Base-by-base conservation (phyloP, 2,888 invertebrate genomes). In the Slavum lentiscoides region DNA sequence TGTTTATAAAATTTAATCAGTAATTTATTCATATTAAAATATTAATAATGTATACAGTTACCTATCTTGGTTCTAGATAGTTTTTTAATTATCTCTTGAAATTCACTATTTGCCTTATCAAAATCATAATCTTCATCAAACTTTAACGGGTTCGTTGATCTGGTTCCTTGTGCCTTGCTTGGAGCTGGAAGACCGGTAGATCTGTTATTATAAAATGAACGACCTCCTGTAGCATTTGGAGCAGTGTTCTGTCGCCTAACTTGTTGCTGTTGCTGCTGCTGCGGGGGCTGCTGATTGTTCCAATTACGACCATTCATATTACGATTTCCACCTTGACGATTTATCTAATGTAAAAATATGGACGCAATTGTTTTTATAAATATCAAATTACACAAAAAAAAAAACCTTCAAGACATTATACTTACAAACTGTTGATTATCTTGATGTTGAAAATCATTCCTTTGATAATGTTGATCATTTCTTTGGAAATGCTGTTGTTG, bases 81-180 rank as follows among this genome's bases (percentile, higher is more conserved):
- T 86, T 97, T 93, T 85, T 87, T 88, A 86, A 90, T 92, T 82
- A 98, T 89, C 87, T 97, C 96, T 85, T 97, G 95, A 87, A 98
- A 98, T 88, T 98, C 93, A 62, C 95, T 96, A 87, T 99, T 98
- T 82, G 98, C 97, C 87, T 96, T 95, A 88, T 99, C 98, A 87
- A 99, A 99, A 88, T 99, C 99, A 86, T 96, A 99, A 86, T 99
- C 98, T 84, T 93, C 94, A 84, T 97, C 97, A 87, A 97, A 98
- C 87, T 96, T 96, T 84, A 97, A 90, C 19, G 91, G 91, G 85
- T 91, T 92, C 80, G 84, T 92, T 80, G 84, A 84, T 87, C 92
- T 91, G 84, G 89, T 86, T 11, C 80, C 82, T 61, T 82, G 74
- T 23, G 70, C 11, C 69, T 80, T 80, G 43, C 76, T 69, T 69